Percentiles rank a stretch among this genome's conserved stretches.
Conservation (phyloP, 2,888 invertebrate genomes). For the Hololepta plana region DNA sequence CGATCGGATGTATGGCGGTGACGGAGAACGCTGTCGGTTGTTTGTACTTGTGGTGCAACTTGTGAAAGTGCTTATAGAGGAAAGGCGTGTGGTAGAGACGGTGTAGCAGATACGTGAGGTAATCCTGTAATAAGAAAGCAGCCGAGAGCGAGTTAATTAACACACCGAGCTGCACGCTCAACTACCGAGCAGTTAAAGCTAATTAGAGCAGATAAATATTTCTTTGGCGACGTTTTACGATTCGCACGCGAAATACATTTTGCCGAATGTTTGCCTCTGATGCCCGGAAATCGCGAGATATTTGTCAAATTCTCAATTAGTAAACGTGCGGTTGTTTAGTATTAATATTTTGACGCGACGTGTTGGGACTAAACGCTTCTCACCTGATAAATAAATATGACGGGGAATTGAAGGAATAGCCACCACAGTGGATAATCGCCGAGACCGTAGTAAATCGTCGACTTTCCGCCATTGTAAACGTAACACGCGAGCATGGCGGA, state of each 20-base stretch:
- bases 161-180: too few relatives aligned
- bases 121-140: slow-evolving; percentile 32
- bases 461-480: slow-evolving; percentile 46
- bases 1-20: slow-evolving; percentile 55
- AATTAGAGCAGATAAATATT: too few relatives aligned
- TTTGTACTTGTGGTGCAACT: slow-evolving; percentile 57
- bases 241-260: too few relatives aligned
- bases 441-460: slow-evolving; percentile 42
- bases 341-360: too few relatives aligned
- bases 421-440: slow-evolving; percentile 40
- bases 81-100: slow-evolving; percentile 47
- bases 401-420: slow-evolving; percentile 44
- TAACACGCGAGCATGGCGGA: slow-evolving; percentile 46
- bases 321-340: slow-evolving; percentile 2
- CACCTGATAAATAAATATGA: slow-evolving; percentile 44
- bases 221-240: too few relatives aligned
- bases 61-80: slow-evolving; percentile 53
- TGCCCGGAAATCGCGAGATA: too few relatives aligned
- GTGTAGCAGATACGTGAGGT: slow-evolving; percentile 46
- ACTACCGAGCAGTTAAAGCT: too few relatives aligned
- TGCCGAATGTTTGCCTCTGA: too few relatives aligned
- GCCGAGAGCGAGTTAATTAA: too few relatives aligned
- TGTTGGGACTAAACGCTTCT: too few relatives aligned
- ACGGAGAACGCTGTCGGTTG: slow-evolving; percentile 61
- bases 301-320: too few relatives aligned